Conservation (phyloP, 1,140 invertebrate species). For the Vanessa atalanta region DNA sequence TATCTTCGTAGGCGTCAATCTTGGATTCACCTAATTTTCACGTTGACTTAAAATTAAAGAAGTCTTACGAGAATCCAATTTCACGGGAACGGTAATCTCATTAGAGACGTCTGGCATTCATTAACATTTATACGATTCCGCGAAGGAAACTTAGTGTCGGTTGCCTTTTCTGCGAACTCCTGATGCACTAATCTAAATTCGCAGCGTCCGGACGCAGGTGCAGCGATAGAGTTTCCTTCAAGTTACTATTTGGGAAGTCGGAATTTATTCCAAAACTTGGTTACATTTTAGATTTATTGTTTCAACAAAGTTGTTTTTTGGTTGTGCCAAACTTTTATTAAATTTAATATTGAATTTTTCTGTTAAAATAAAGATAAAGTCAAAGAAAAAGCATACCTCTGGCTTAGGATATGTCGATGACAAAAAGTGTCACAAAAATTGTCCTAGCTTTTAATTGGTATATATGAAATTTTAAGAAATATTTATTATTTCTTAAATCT, state of each 20-base stretch:
- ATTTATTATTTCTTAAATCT: too few species aligned
- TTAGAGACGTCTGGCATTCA: constrained; percentile 76
- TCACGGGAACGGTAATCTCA: constrained; percentile 75
- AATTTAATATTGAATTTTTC: too few species aligned
- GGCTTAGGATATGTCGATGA: too few species aligned
- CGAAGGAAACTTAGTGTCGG: constrained; percentile 59
- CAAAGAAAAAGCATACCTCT: too few species aligned
- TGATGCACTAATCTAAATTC: constrained; percentile 72
- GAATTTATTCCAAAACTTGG: constrained; percentile 58
- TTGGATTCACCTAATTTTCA: constrained; percentile 69
- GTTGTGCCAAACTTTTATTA: neutral
- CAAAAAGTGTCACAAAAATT: too few species aligned
- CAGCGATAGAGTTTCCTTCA: constrained; percentile 51
- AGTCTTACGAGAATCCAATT: constrained; percentile 74
- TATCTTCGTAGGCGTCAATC: constrained; percentile 45
- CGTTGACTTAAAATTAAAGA: constrained; percentile 75
- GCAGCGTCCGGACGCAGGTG: constrained; percentile 52
- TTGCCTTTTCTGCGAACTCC: constrained; percentile 45
- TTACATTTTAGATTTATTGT: constrained; percentile 40
- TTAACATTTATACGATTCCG: constrained; percentile 78
- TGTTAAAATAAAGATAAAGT: too few species aligned
- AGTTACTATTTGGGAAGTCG: constrained; percentile 50
- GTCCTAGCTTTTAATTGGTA: too few species aligned
- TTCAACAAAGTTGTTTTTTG: constrained; percentile 2
- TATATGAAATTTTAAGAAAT: too few species aligned